Conservation (phyloP, 2,888 invertebrate genomes). For the Phymatocera aterrima region DNA sequence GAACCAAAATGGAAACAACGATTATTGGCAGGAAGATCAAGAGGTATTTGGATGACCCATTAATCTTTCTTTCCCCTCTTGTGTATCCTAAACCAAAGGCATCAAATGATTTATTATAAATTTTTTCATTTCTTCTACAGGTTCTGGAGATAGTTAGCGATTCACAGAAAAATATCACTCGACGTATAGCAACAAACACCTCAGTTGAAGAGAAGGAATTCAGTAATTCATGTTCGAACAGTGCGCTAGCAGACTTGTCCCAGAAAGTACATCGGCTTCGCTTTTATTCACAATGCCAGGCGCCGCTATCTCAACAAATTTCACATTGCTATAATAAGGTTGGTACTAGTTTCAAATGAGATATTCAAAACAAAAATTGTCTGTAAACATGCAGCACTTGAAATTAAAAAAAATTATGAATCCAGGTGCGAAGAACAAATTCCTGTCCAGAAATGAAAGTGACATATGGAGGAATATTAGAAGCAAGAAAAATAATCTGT, state of each 20-base stretch:
- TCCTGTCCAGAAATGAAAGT: conserved; percentile 81
- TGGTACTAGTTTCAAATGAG: conserved; percentile 7
- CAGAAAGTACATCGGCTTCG: conserved; percentile 78
- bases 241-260: conserved; percentile 73
- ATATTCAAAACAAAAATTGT: too few relatives aligned
- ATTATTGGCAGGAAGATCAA: conserved; percentile 71
- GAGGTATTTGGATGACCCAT: conserved; percentile 60
- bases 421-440: conserved; percentile 78
- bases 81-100: neutral
- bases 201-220: conserved; percentile 7
- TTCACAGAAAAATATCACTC: conserved; percentile 54
- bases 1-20: conserved; percentile 67
- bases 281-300: conserved; percentile 81
- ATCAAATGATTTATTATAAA: neutral
- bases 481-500: neutral
- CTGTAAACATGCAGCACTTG: too few relatives aligned
- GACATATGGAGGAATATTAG: conserved; percentile 53
- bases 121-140: conserved; percentile 53
- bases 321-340: conserved; percentile 57
- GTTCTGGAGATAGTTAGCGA: conserved; percentile 68
- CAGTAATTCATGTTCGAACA: neutral
- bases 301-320: conserved; percentile 58
- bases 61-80: neutral
- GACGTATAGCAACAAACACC: neutral
- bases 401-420: neutral